Evolutionary conservation across 2,797 vertebrate genomes (phyloP).

Genomic region (Pachyuromys duprasi): DNA sequence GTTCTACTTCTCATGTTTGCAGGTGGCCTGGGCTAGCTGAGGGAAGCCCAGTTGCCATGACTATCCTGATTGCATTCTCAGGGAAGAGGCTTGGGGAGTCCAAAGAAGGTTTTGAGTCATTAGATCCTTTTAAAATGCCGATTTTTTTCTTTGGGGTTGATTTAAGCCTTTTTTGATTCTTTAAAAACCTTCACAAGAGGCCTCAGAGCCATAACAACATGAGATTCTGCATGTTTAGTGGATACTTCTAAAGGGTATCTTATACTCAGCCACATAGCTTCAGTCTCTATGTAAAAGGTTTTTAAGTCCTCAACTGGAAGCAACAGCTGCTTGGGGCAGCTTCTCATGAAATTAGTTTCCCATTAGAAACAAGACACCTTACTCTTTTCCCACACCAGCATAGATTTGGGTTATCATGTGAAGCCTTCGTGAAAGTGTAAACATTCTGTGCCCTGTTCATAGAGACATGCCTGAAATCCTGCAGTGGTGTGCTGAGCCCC

Average conservation of each 20-base stretch:
- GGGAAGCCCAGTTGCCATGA: slow-evolving; percentile 53
- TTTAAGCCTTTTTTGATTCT: slow-evolving; percentile 70
- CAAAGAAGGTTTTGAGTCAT: slow-evolving; percentile 76
- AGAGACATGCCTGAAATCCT: slow-evolving; percentile 12
- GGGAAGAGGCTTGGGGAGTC: slow-evolving; percentile 59
- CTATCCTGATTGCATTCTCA: slow-evolving; percentile 33
- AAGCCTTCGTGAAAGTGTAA: background rate
- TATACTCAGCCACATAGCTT: slow-evolving; percentile 50
- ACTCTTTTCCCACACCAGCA: background rate
- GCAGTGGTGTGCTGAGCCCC: background rate
- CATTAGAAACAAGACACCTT: background rate
- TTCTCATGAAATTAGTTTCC: slow-evolving; percentile 34
- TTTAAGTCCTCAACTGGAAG: slow-evolving; percentile 58
- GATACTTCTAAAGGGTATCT: slow-evolving; percentile 60
- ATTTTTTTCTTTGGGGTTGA: slow-evolving; percentile 63
- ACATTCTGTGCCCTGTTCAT: background rate
- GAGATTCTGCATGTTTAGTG: slow-evolving; percentile 46
- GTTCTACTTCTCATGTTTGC: slow-evolving; percentile 30
- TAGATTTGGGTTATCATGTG: slow-evolving; percentile 4
- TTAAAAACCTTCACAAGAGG: slow-evolving; percentile 61
- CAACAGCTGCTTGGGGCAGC: slow-evolving; percentile 15
- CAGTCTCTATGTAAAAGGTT: slow-evolving; percentile 38
- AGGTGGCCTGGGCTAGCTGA: slow-evolving; percentile 39
- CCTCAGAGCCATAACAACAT: background rate
- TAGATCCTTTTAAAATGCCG: slow-evolving; percentile 69